Base-by-base conservation (phyloP, 2,888 invertebrate species). In the Cacoxenus indagator region DNA sequence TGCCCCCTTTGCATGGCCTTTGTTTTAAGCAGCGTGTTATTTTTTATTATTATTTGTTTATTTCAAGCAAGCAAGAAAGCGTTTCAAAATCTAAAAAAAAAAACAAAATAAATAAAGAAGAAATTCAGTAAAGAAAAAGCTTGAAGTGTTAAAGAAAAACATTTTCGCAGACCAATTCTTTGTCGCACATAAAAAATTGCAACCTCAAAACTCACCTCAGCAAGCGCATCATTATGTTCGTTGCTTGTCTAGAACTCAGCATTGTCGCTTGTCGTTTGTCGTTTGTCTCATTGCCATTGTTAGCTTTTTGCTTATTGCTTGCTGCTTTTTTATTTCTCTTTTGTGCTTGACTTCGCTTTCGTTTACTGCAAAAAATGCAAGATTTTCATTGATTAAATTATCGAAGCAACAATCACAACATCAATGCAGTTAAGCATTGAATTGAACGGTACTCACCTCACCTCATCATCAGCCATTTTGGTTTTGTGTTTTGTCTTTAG, bases 381-480 rank as follows among this genome's bases (percentile, higher is more conserved):
- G 22, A 22, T 54, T 54, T n/a, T n/a, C n/a, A n/a, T n/a, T n/a
- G n/a, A n/a, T n/a, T n/a, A n/a, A n/a, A n/a, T n/a, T n/a, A n/a
- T n/a, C n/a, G n/a, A n/a, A n/a, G n/a, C n/a, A n/a, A n/a, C n/a
- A n/a, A n/a, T n/a, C n/a, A n/a, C n/a, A n/a, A n/a, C n/a, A n/a
- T n/a, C n/a, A n/a, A n/a, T 37, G 2, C 37, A 31, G 17, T 31
- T 2, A 31, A 9, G 31, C 31, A 9, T 17, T 17, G 2, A 59
- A 3, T 59, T 19, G 19, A 4, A 31, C 54, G 86, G 87, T 90
- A 92, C 94, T 90, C 91, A 95, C 95, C 95, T 95, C 91, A 95
- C 95, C 91, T 96, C 96, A 92, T 96, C 96, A 92, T 96, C 96
- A 91, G 95, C 95, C 96, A 96, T 96, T 91, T 88, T 94, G 82